Evolutionary conservation across 1,140 invertebrate genomes (phyloP).

Genomic region (Neoseiulus cucumeris): DNA sequence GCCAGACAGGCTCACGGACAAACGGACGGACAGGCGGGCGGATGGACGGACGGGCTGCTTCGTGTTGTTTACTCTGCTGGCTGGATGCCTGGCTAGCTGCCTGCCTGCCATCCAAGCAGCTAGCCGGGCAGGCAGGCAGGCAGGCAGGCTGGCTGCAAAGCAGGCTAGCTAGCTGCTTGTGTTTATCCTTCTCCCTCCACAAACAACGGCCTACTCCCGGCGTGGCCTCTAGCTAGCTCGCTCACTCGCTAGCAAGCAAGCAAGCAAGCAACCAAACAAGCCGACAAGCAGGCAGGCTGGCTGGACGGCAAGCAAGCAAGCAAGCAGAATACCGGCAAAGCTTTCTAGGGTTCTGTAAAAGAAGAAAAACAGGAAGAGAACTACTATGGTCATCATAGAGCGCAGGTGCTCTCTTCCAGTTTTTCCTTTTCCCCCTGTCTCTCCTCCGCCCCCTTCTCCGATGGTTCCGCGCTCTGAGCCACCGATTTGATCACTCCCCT

Average conservation of each 20-base stretch:
- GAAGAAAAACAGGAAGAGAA: no score
- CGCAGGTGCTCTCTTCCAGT: no score
- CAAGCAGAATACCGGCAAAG: no score
- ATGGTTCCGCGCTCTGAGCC: no score
- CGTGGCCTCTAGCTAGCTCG: neutral
- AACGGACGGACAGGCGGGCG: no score
- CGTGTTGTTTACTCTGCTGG: neutral
- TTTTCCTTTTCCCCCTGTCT: no score
- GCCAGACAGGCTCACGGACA: no score
- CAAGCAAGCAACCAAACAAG: no score
- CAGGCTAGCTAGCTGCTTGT: neutral
- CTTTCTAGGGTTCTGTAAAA: no score
- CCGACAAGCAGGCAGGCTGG: neutral
- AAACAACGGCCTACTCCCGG: conserved; percentile 1
- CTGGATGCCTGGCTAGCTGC: neutral
- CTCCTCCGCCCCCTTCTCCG: no score
- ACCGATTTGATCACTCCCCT: no score
- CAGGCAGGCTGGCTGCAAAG: neutral
- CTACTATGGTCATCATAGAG: no score
- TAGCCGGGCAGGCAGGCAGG: neutral
- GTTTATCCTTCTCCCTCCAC: conserved; percentile 12
- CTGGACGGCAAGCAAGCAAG: neutral
- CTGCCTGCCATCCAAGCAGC: neutral
- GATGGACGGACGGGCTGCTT: neutral
- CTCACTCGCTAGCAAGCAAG: neutral